Percentiles rank a stretch among this genome's conserved stretches.
These are phyloP conservation scores for Leuciscus waleckii DNA, from an alignment of 2,797 vertebrate species.

Conservation along the genomic window DNA sequence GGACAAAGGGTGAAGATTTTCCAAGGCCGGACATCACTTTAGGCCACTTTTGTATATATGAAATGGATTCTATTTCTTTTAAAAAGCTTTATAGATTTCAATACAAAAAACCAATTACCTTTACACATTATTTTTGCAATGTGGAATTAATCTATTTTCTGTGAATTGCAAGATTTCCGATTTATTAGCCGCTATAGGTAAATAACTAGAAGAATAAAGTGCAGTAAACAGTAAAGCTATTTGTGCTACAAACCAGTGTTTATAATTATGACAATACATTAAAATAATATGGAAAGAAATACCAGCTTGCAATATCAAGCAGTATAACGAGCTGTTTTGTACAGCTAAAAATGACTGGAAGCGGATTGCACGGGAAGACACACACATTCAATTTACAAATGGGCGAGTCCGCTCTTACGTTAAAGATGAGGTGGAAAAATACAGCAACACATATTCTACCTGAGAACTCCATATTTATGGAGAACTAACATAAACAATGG, in stretches of 20 bases:
- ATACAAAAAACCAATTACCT: background rate
- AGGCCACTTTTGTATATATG: background rate
- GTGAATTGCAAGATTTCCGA: background rate
- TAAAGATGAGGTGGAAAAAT: background rate
- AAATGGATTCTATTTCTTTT: background rate
- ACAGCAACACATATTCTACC: background rate
- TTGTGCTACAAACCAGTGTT: background rate
- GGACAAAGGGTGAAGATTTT: background rate
- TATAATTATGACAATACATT: background rate
- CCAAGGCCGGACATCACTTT: background rate
- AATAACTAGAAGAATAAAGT: background rate
- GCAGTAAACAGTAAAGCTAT: background rate
- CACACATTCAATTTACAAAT: background rate
- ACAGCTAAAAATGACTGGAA: background rate
- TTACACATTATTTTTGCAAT: background rate
- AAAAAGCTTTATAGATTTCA: background rate
- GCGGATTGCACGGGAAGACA: background rate
- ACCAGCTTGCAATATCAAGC: background rate
- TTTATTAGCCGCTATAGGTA: background rate
- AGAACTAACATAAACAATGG: too few species aligned
- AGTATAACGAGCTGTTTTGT: background rate
- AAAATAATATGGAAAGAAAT: background rate
- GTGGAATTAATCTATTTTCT: background rate
- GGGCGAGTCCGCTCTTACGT: fast-evolving
- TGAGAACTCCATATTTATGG: background rate